These are phyloP conservation scores for Papilio elwesi DNA, from an alignment of 2,888 invertebrate species.

Conservation along the genomic window DNA sequence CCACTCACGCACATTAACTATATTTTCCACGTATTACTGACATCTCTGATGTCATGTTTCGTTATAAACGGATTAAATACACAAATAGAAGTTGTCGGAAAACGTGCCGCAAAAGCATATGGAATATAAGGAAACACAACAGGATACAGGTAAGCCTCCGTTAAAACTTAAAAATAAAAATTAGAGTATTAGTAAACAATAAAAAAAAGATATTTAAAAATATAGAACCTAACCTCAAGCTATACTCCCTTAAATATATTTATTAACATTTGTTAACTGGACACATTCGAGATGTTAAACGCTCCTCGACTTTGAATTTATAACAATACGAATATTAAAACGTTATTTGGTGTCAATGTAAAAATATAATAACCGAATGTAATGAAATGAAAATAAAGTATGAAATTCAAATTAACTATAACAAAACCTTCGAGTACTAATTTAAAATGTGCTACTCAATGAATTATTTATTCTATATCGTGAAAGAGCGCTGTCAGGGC, in stretches of 20 bases:
- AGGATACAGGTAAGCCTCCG: not conserved
- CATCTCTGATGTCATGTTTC: conserved; percentile 29
- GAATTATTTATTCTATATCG: not conserved
- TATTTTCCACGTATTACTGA: conserved; percentile 32
- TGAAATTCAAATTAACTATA: not conserved
- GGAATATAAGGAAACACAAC: not conserved
- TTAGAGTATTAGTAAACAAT: not conserved
- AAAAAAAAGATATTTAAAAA: not conserved
- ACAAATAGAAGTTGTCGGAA: conserved; percentile 23
- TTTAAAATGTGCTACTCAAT: not conserved
- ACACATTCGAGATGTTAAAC: not conserved
- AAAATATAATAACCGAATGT: not conserved
- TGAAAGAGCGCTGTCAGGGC: conserved; percentile 1
- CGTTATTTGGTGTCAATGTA: not conserved
- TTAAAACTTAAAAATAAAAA: not conserved
- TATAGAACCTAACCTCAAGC: not conserved
- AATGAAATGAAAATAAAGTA: not conserved
- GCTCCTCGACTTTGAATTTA: not conserved
- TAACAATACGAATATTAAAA: not conserved
- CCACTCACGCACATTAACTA: conserved; percentile 34
- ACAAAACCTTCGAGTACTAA: not conserved
- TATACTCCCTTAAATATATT: conserved; percentile 8
- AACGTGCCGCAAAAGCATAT: not conserved
- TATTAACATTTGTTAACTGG: not conserved
- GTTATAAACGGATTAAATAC: conserved; percentile 23